Evolutionary conservation across 2,888 invertebrate species (phyloP), one percentile per base, ranked within the genome.

Genomic region (Patella pellucida): DNA sequence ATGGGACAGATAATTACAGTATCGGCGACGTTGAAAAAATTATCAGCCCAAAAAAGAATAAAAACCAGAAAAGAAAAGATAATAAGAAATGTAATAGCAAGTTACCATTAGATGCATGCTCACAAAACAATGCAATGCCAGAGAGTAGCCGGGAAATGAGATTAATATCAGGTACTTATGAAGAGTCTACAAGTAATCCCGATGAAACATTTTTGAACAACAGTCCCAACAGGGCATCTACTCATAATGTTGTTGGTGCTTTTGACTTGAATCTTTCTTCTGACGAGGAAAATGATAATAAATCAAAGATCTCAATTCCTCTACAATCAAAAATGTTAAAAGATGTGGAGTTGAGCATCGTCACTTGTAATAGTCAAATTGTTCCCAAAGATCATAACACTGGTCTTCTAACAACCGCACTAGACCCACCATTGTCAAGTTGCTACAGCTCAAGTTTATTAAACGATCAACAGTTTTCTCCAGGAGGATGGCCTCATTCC

Each of bases 351-450:
- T 23, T 62, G 23, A 62, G 23, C 23, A 23, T 62, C 9, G 62
- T 62, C 3, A 62, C 23, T 23, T 62, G 62, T 62, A 23, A 19
- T 14, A 62, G 23, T 62, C 11, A 19, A 23, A 62, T 62, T 14
- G 12, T 62, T 23, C 62, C 62, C 19, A n/a, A 14, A 12, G 19
- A 62, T 23, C 19, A 62, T 14, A 62, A 23, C 62, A 62, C 11
- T 23, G 62, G 62, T 23, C 19, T 62, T 19, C 14, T 62, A 19
- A 62, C 19, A 23, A 62, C 62, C 62, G 23, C 62, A 62, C 23
- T 23, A n/a, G 62, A 62, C 23, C 62, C 62, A 62, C 23, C 62
- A 23, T 62, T 62, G 14, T 62, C 62, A 62, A 62, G 62, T 19
- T 62, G 62, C 23, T 23, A 23, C 23, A 23, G 62, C 23, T 11